Evolutionary conservation across 2,888 invertebrate species (phyloP).

Genomic region (Andrena bicolor): DNA sequence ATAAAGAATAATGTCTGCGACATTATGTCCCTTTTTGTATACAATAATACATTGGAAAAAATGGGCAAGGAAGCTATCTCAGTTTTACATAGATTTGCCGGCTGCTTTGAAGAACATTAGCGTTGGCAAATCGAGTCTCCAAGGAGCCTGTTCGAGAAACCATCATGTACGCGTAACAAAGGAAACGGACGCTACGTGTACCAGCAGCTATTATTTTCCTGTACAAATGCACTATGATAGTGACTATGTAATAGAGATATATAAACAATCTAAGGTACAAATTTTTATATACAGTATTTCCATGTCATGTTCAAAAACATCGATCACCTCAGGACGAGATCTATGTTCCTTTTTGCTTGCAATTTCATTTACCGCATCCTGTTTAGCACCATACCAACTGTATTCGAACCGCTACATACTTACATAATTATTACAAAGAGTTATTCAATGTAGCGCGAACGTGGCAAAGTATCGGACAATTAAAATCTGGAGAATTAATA

Average conservation of each 20-base stretch:
- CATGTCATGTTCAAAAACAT: conserved; percentile 48
- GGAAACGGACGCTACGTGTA: not conserved
- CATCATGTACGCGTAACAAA: conserved; percentile 22
- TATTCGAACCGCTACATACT: conserved; percentile 14
- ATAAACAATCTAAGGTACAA: conserved; percentile 47
- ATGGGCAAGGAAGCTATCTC: not conserved
- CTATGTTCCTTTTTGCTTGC: conserved; percentile 15
- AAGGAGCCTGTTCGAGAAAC: conserved; percentile 15
- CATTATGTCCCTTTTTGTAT: conserved; percentile 17
- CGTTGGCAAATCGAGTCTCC: conserved; percentile 11
- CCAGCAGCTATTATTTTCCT: conserved; percentile 27
- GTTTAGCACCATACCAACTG: conserved; percentile 44
- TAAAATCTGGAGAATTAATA: conserved; percentile 4
- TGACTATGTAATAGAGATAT: conserved; percentile 37
- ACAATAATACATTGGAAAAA: conserved; percentile 13
- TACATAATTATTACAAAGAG: conserved; percentile 17
- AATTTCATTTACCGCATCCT: conserved; percentile 23
- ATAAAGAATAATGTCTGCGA: conserved; percentile 22
- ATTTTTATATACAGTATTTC: conserved; percentile 43
- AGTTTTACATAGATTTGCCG: conserved; percentile 2
- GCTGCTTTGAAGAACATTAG: conserved; percentile 13
- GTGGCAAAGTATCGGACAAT: conserved; percentile 14
- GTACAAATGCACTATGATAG: conserved; percentile 46
- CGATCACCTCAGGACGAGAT: conserved; percentile 29
- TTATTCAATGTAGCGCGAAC: conserved; percentile 7